Evolutionary conservation across 2,797 vertebrate genomes (phyloP), one percentile per base, ranked within the genome.

Genomic region (Momotus momota): DNA sequence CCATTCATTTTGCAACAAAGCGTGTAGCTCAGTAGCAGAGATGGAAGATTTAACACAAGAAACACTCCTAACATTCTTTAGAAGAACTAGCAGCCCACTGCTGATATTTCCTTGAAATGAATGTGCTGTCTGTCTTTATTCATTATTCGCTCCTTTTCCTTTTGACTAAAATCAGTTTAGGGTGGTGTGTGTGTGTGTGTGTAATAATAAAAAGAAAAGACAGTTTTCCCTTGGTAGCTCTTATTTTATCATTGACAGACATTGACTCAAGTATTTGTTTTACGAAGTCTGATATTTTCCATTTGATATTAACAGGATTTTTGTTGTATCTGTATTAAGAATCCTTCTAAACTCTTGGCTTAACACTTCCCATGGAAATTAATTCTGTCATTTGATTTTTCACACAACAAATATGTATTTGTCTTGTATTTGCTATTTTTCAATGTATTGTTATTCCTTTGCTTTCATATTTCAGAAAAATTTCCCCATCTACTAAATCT

Each of bases 1-100:
- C 45, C 74, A 91, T 98, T 98, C 95, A 97, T 98, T 97, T 93
- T 94, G 65, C 79, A 96, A 92, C 87, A 96, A 96, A 96, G 75
- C 54, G 13, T 35, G 10, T 73, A 84, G 54, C 74, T 93, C 58
- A 66, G 93, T 93, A 92, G 86, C 71, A 95, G 94, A 96, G 87
- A 97, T 95, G 86, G 90, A 95, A 95, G 90, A 95, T 94, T 82
- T 92, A 95, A 81, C 80, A 77, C 60, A 86, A 90, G 74, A 96
- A 79, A 51, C 58, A 48, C 82, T 95, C 86, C 73, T 95, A 80
- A 95, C 55, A 89, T 94, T 96, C 93, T 90, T 95, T 80, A 97
- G 91, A 94, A 94, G 29, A 80, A 67, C 51, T 57, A 66, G 57
- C 61, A 94, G 45, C 65, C 46, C 58, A 70, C 87, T 88, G 78